Conservation (phyloP, 30 jellyfish, hydroid and myxozoan genomes). For the Cassiopea andromeda region DNA sequence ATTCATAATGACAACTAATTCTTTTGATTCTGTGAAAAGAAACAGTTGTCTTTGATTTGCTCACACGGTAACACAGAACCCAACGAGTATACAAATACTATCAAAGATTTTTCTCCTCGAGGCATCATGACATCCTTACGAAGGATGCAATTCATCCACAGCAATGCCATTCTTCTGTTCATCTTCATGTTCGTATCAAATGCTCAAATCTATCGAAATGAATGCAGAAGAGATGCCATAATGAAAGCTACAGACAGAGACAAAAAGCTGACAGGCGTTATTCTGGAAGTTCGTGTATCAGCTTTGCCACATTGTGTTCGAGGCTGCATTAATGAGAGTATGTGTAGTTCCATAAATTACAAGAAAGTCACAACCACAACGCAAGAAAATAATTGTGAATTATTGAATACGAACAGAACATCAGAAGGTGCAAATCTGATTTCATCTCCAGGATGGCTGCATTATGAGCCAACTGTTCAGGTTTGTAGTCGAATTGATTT, state of each 20-base stretch:
- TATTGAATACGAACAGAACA: neutral
- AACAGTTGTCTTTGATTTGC: no score
- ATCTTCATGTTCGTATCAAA: neutral
- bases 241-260: conserved; percentile 2
- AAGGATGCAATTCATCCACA: no score
- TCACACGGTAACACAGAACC: no score
- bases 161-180: neutral
- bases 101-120: no score
- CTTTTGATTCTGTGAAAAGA: no score
- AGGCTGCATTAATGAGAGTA: neutral
- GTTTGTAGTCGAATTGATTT: neutral
- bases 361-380: neutral
- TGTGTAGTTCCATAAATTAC: conserved; percentile 1
- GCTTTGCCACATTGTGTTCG: conserved; percentile 1
- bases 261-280: neutral
- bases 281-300: neutral
- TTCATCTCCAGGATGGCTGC: conserved; percentile 8
- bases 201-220: conserved; percentile 14
- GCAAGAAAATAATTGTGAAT: neutral
- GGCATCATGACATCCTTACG: no score
- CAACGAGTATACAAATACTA: no score
- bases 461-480: conserved; percentile 1
- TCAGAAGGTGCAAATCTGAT: neutral
- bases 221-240: conserved; percentile 20
- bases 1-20: no score